These are phyloP conservation scores for Hypomecis punctinalis DNA, from an alignment of 2,888 invertebrate species.

Conservation along the genomic window DNA sequence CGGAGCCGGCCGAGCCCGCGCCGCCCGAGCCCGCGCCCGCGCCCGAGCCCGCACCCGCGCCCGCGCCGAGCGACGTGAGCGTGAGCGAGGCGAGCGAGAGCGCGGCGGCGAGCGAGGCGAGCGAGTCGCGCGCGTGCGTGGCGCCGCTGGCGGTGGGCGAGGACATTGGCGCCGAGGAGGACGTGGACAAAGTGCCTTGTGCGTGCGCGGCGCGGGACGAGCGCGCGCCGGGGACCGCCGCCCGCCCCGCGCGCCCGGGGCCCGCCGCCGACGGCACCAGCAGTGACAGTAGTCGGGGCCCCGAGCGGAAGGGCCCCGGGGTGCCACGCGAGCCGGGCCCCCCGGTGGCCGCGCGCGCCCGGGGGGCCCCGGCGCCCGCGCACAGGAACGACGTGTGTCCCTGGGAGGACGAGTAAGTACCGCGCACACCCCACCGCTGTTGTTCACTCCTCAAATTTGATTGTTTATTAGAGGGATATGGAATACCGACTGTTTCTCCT, in stretches of 20 bases:
- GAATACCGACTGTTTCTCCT: too few species aligned
- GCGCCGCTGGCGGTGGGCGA: constrained; percentile 89
- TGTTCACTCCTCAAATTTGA: background rate
- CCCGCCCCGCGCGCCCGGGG: constrained; percentile 56
- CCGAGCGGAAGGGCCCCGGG: constrained; percentile 48
- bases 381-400: constrained; percentile 95
- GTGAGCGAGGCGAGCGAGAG: constrained; percentile 3
- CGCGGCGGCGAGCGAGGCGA: constrained; percentile 17
- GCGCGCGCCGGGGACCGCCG: background rate
- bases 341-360: constrained; percentile 46
- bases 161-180: constrained; percentile 88
- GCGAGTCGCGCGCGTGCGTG: constrained; percentile 62
- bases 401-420: constrained; percentile 97
- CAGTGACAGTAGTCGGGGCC: constrained; percentile 59
- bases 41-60: constrained; percentile 8
- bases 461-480: too few species aligned
- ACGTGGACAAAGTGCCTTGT: constrained; percentile 84
- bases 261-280: constrained; percentile 58
- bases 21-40: constrained; percentile 41
- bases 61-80: constrained; percentile 1
- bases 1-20: constrained; percentile 33
- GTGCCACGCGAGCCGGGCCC: constrained; percentile 64
- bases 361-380: constrained; percentile 54
- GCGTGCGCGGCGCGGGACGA: constrained; percentile 43
- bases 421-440: constrained; percentile 3